These are phyloP conservation scores for Sebastes diaconus DNA, from an alignment of 2,797 vertebrate genomes.

Conservation along the genomic window DNA sequence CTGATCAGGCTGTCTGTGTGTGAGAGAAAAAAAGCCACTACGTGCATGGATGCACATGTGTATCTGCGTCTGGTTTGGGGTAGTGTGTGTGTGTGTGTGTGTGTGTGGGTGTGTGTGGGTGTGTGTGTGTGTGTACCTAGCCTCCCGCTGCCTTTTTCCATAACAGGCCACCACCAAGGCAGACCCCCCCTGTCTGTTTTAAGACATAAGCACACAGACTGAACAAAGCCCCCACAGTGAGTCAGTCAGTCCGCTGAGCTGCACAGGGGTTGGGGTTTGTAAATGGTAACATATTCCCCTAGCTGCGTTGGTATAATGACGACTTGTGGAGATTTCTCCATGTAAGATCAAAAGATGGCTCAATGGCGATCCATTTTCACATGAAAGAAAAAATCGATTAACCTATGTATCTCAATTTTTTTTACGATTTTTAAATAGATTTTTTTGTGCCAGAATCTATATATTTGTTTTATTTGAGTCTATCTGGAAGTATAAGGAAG, in stretches of 20 bases:
- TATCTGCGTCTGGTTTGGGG: conserved; percentile 1
- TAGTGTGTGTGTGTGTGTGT: conserved; percentile 1
- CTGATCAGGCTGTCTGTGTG: conserved; percentile 33
- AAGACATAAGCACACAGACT: conserved; percentile 50
- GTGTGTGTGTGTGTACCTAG: conserved; percentile 42
- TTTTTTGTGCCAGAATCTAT: too few relatives aligned
- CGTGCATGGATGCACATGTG: conserved; percentile 21
- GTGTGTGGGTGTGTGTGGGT: conserved; percentile 10
- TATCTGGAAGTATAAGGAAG: too few relatives aligned
- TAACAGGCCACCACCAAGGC: conserved; percentile 71
- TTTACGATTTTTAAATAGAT: too few relatives aligned
- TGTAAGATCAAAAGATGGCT: conserved; percentile 46
- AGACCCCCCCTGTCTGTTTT: conserved; percentile 56
- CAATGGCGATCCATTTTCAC: conserved; percentile 23
- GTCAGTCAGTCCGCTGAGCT: conserved; percentile 49
- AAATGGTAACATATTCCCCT: conserved; percentile 66
- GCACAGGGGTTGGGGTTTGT: conserved; percentile 49
- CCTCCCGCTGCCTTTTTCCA: conserved; percentile 69
- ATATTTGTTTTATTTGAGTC: too few relatives aligned
- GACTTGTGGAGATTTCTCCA: conserved; percentile 48
- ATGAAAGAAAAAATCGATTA: background rate
- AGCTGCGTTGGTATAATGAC: conserved; percentile 53
- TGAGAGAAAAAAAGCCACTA: background rate
- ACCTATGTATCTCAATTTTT: too few relatives aligned
- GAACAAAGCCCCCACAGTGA: conserved; percentile 75